Evolutionary conservation across 1,140 invertebrate genomes (phyloP), one percentile per base, ranked within the genome.

Genomic region (Eueides isabella): DNA sequence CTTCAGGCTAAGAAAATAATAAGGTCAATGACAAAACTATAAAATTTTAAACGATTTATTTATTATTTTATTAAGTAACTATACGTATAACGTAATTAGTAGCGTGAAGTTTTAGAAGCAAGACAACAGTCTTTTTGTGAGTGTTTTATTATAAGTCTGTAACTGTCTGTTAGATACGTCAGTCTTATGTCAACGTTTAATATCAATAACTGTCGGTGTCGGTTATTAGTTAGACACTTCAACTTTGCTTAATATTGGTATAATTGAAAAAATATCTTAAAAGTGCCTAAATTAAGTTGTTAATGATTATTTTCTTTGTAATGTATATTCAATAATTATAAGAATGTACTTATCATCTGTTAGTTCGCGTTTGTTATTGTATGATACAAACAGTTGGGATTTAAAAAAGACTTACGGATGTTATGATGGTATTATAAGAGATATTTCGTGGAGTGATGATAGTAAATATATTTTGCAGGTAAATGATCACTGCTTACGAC

Each of bases 381-480:
- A 93, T 69, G 91, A 93, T 74, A 84, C 77, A 67, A 89, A 85
- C 82, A 90, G 79, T 86, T 93, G 91, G 88, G 89, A 92, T 77
- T 82, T 92, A 67, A 90, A 88, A 82, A 91, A 91, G 74, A 85
- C 82, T 61, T 89, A 92, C 71, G 88, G 85, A 26, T 88, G 85
- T 78, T 89, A 89, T 67, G 88, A 93, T 72, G 88, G 85, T 28
- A 61, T 88, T 72, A 70, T 93, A 64, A 85, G 91, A 76, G 88
- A 93, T 84, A 81, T 93, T 61, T 87, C 89, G 19, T 94, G 92
- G 93, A 93, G 93, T 71, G 89, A 92, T 74, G 92, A 93, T 79
- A 92, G 91, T 72, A 93, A 93, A 89, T 93, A 94, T 69, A 76
- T 94, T 62, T 84, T 93, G 75, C 91, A 92, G 87, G 93, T 94